Percentiles rank a stretch among this genome's conserved stretches.
Evolutionary conservation across 2,888 invertebrate species (phyloP).

Genomic region (Cephus sareptanus): DNA sequence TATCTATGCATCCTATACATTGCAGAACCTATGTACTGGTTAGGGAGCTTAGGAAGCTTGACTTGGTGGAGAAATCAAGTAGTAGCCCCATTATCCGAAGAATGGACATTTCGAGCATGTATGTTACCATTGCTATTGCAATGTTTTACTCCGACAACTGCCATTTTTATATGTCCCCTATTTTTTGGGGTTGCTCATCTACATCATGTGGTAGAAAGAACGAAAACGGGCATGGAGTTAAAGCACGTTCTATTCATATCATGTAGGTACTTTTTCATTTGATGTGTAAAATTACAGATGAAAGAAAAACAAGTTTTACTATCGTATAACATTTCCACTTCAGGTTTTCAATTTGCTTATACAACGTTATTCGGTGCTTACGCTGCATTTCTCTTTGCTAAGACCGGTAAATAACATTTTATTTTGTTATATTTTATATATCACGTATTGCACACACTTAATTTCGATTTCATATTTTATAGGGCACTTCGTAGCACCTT

Average conservation of each 20-base stretch:
- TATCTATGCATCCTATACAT: not conserved
- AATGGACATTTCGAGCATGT: conserved; percentile 94
- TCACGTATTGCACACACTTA: not conserved
- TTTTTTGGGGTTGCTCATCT: conserved; percentile 96
- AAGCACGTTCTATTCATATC: conserved; percentile 78
- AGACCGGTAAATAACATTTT: conserved; percentile 74
- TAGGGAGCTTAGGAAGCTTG: conserved; percentile 76
- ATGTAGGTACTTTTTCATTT: conserved; percentile 69
- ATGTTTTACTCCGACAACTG: conserved; percentile 78
- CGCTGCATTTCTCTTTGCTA: conserved; percentile 90
- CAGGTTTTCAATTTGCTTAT: conserved; percentile 89
- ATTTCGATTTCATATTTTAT: conserved; percentile 46
- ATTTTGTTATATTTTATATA: not conserved
- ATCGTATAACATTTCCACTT: conserved; percentile 39
- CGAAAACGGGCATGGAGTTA: conserved; percentile 77
- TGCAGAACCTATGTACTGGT: conserved; percentile 79
- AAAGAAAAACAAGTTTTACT: not conserved
- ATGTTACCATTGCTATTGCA: conserved; percentile 92
- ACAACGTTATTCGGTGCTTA: conserved; percentile 95
- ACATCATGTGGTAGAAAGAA: conserved; percentile 88
- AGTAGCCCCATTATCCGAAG: conserved; percentile 93
- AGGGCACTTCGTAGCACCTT: conserved; percentile 90
- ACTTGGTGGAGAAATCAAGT: conserved; percentile 90
- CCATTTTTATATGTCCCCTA: conserved; percentile 87
- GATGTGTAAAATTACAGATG: not conserved